Evolutionary conservation across 1,140 invertebrate genomes (phyloP).

Genomic region (Trichomalopsis sarcophagae): DNA sequence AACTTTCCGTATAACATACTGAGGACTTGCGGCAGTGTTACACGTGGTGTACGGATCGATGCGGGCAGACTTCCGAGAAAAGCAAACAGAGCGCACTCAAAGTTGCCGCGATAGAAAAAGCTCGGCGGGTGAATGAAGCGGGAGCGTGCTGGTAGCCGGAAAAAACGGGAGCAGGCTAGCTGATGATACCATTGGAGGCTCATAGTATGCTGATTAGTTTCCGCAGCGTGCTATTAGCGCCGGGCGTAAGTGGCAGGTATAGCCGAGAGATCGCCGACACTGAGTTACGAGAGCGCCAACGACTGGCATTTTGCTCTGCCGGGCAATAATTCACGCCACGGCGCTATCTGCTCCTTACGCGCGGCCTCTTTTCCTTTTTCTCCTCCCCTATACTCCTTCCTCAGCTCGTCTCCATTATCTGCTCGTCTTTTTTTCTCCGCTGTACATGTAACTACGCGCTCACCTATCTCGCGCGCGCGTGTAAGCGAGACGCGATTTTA

Average conservation of each 20-base stretch:
- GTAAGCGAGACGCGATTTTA: conserved; percentile 22
- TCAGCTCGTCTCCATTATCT: conserved; percentile 21
- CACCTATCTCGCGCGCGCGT: background rate
- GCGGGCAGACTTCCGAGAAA: too few species aligned
- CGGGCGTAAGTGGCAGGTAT: conserved; percentile 48
- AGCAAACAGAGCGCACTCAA: too few species aligned
- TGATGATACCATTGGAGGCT: conserved; percentile 33
- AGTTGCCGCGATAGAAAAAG: background rate
- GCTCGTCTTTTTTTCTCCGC: background rate
- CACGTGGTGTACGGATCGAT: background rate
- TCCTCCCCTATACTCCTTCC: background rate
- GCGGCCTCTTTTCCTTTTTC: background rate
- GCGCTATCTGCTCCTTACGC: background rate
- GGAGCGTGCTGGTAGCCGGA: background rate
- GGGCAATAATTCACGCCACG: conserved; percentile 21
- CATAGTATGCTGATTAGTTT: conserved; percentile 51
- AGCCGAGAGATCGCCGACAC: conserved; percentile 5
- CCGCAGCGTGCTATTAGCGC: conserved; percentile 40
- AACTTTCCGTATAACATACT: too few species aligned
- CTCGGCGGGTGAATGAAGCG: too few species aligned
- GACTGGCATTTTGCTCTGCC: conserved; percentile 24
- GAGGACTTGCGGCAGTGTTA: background rate
- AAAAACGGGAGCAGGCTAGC: conserved; percentile 14
- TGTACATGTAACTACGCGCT: background rate
- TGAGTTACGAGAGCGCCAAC: conserved; percentile 42